Conservation (phyloP, 2,888 invertebrate genomes). For the Protonemura montana region DNA sequence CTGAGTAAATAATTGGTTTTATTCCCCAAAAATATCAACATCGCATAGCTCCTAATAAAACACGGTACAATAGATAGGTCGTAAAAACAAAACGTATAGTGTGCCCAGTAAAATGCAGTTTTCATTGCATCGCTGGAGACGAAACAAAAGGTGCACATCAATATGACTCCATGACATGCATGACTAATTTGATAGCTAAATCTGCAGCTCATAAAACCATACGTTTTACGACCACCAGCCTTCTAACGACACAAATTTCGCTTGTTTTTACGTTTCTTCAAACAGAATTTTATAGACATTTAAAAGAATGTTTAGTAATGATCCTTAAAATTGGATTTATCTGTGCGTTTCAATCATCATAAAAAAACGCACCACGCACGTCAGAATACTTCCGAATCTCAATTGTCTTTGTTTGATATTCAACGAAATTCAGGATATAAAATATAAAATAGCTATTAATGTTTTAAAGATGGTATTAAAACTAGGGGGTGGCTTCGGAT, state of each 20-base stretch:
- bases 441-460: conserved; percentile 41
- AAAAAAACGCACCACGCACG: conserved; percentile 42
- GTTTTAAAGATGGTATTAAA: conserved; percentile 37
- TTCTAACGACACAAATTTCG: conserved; percentile 7
- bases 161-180: neutral
- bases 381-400: conserved; percentile 36
- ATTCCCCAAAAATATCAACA: neutral
- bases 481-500: neutral
- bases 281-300: conserved; percentile 45
- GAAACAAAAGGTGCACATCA: neutral
- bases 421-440: conserved; percentile 40
- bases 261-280: conserved; percentile 9
- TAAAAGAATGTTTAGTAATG: conserved; percentile 48
- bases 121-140: neutral
- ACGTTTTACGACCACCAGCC: neutral
- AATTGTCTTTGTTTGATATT: conserved; percentile 41
- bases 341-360: conserved; percentile 49
- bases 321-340: conserved; percentile 50
- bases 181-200: neutral
- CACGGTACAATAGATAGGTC: neutral
- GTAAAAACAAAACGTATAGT: neutral
- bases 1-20: conserved; percentile 7
- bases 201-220: neutral
- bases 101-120: neutral
- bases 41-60: neutral